A percentile compares a stretch with the other conserved stretches of the same genome.
These are phyloP conservation scores for Dolomedes plantarius DNA, from an alignment of 2,888 invertebrate genomes.

Conservation along the genomic window DNA sequence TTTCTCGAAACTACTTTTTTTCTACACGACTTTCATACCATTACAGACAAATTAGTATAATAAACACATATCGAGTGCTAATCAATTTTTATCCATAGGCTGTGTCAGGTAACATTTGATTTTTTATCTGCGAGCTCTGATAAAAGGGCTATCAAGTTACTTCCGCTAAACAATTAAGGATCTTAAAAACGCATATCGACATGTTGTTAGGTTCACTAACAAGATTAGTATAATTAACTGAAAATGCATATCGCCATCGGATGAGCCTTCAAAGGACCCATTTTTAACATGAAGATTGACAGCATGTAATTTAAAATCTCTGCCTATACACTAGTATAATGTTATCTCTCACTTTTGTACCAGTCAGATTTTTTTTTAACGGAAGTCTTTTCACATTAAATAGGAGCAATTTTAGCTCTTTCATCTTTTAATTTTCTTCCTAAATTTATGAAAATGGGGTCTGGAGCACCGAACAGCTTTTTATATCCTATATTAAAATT, in stretches of 20 bases:
- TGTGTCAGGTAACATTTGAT: neutral
- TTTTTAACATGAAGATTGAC: neutral
- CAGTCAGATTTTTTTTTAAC: too few relatives aligned
- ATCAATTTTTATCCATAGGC: neutral
- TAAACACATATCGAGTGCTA: neutral
- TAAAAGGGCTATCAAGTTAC: neutral
- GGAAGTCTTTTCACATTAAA: too few relatives aligned
- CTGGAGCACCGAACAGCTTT: too few relatives aligned
- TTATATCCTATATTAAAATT: too few relatives aligned
- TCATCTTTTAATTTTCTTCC: too few relatives aligned
- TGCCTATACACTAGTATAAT: too few relatives aligned
- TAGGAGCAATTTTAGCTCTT: too few relatives aligned
- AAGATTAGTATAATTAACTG: conserved; percentile 4
- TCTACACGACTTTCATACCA: too few relatives aligned
- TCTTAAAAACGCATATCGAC: neutral
- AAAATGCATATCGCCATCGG: neutral
- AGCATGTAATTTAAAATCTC: neutral
- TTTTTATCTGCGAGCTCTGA: neutral
- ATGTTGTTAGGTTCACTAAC: neutral
- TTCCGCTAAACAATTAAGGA: neutral
- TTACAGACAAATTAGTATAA: neutral
- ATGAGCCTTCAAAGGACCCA: neutral
- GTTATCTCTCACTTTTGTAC: neutral
- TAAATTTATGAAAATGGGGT: too few relatives aligned
- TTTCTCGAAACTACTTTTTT: too few relatives aligned